These are phyloP conservation scores for Drosophila robusta DNA, from an alignment of 2,888 invertebrate species.

Conservation along the genomic window DNA sequence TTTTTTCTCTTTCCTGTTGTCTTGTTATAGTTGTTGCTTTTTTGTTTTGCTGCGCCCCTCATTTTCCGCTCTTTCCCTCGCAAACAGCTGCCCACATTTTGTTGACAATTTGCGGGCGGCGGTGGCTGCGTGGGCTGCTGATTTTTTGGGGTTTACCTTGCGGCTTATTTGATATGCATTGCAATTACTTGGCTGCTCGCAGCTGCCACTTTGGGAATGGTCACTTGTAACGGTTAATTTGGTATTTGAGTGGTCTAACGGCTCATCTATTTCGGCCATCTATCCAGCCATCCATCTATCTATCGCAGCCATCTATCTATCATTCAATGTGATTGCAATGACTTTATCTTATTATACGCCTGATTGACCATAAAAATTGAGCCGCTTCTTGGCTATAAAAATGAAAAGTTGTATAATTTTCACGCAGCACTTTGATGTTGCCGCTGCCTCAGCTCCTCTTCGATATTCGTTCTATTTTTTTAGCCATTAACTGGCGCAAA, in stretches of 20 bases:
- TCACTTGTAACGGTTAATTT: constrained; percentile 44
- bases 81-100: constrained; percentile 11
- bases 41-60: constrained; percentile 21
- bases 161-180: constrained; percentile 63
- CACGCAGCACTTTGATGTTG: constrained; percentile 64
- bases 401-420: constrained; percentile 71
- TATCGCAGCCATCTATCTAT: constrained; percentile 2
- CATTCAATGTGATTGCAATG: constrained; percentile 52
- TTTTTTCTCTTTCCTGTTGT: constrained; percentile 4
- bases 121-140: not conserved
- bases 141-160: constrained; percentile 9
- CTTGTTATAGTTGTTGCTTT: constrained; percentile 20
- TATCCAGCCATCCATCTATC: constrained; percentile 1
- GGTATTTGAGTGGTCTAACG: constrained; percentile 22
- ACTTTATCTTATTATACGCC: constrained; percentile 73
- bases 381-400: constrained; percentile 55
- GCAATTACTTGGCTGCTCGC: constrained; percentile 26
- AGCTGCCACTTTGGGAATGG: not conserved
- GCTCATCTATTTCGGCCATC: constrained; percentile 20
- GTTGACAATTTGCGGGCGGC: constrained; percentile 16
- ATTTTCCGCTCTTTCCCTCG: not conserved
- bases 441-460: not conserved
- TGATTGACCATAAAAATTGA: constrained; percentile 72
- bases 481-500: constrained; percentile 56
- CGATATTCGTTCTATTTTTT: constrained; percentile 8